These are phyloP conservation scores for Bergia puertoricense DNA, from an alignment of 92 coral and sea anemone genomes.

Conservation along the genomic window DNA sequence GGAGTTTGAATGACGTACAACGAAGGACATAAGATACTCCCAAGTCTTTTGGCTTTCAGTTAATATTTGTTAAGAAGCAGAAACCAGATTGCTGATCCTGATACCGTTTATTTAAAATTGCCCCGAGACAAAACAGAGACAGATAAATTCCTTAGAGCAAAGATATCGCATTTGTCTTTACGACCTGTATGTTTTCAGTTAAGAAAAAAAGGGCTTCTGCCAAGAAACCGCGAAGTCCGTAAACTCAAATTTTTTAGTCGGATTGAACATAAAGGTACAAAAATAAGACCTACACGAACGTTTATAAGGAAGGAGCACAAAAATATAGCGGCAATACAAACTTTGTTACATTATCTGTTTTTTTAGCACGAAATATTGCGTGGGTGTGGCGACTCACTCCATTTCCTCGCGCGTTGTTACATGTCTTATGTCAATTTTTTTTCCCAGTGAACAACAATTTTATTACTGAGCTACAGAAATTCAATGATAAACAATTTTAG, in stretches of 20 bases:
- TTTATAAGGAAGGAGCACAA: background rate
- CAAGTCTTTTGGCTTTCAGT: background rate
- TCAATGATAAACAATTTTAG: no score
- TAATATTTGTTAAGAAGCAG: background rate
- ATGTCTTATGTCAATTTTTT: no score
- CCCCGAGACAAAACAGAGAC: slow-evolving; percentile 17
- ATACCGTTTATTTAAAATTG: background rate
- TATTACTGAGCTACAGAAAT: no score
- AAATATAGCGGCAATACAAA: background rate
- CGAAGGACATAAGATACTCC: background rate
- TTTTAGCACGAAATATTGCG: background rate
- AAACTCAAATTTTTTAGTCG: background rate
- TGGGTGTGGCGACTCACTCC: background rate
- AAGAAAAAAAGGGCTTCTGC: background rate
- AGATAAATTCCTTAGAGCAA: background rate
- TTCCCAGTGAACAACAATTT: no score
- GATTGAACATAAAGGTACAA: no score
- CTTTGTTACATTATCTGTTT: background rate
- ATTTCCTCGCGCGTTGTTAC: no score
- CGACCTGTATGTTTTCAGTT: background rate
- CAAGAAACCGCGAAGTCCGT: background rate
- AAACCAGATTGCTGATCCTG: background rate
- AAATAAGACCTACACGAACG: background rate
- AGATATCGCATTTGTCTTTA: background rate
- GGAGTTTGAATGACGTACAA: background rate